Conservation (phyloP, 1,140 invertebrate species). For the Araneus ventricosus region DNA sequence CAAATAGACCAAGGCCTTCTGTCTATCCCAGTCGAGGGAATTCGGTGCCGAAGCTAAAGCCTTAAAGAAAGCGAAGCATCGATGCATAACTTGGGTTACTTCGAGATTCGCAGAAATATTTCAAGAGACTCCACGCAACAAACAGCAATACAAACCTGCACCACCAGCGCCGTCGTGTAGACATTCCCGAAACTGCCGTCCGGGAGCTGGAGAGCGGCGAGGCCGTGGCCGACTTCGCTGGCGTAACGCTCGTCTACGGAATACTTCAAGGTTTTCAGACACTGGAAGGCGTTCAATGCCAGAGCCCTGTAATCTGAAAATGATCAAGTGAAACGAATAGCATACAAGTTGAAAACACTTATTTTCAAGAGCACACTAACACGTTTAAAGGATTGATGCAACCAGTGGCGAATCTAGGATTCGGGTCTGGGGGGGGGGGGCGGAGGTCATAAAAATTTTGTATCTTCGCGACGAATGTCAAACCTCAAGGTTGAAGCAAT, state of each 20-base stretch:
- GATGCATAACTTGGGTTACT: background rate
- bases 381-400: too few species aligned
- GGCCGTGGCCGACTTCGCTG: background rate
- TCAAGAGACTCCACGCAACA: background rate
- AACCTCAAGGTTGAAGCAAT: too few species aligned
- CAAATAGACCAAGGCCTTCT: background rate
- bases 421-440: too few species aligned
- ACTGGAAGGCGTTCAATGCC: constrained; percentile 45
- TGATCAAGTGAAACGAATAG: too few species aligned
- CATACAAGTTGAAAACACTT: too few species aligned
- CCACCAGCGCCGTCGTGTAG: constrained; percentile 22
- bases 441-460: too few species aligned
- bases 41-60: background rate
- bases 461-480: too few species aligned
- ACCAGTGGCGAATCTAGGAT: too few species aligned
- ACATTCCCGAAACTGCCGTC: constrained; percentile 65
- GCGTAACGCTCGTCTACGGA: background rate
- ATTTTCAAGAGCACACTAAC: too few species aligned
- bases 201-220: background rate
- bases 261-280: background rate
- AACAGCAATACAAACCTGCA: constrained; percentile 51
- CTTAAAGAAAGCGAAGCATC: background rate
- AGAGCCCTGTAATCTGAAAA: constrained; percentile 27
- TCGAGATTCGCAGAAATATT: background rate
- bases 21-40: constrained; percentile 17